These are phyloP conservation scores for Notarius lentiginosus DNA, from an alignment of 2,113 vertebrate species.

Conservation along the genomic window DNA sequence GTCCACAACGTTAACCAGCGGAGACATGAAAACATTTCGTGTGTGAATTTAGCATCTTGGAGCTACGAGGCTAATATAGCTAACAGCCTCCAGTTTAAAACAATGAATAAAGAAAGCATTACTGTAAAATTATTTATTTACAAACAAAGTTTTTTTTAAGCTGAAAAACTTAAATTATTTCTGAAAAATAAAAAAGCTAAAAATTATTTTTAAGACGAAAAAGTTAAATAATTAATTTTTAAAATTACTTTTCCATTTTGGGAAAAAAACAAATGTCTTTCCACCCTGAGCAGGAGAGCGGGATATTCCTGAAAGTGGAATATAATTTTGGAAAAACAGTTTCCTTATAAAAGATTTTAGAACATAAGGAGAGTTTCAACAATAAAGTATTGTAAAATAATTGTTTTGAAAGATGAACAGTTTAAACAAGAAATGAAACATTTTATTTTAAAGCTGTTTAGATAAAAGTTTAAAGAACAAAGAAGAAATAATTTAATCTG, in stretches of 20 bases:
- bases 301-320: too few relatives aligned
- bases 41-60: background rate
- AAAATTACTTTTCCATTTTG: background rate
- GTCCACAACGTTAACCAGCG: background rate
- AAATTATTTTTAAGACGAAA: too few relatives aligned
- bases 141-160: too few relatives aligned
- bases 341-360: background rate
- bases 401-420: background rate
- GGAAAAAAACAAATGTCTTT: too few relatives aligned
- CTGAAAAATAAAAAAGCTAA: too few relatives aligned
- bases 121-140: background rate
- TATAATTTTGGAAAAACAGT: too few relatives aligned
- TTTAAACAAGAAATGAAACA: too few relatives aligned
- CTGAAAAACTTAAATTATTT: too few relatives aligned
- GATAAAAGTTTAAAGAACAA: background rate
- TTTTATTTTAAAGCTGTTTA: too few relatives aligned
- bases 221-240: too few relatives aligned
- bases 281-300: too few relatives aligned
- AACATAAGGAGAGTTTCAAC: background rate
- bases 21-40: background rate
- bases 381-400: background rate
- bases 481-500: background rate
- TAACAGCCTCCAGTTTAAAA: background rate
- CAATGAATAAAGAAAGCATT: background rate
- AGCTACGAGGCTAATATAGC: background rate